A percentile compares a stretch with the other conserved stretches of the same genome.
Evolutionary conservation across 2,888 invertebrate genomes (phyloP).

Genomic region (Dryococelus australis): DNA sequence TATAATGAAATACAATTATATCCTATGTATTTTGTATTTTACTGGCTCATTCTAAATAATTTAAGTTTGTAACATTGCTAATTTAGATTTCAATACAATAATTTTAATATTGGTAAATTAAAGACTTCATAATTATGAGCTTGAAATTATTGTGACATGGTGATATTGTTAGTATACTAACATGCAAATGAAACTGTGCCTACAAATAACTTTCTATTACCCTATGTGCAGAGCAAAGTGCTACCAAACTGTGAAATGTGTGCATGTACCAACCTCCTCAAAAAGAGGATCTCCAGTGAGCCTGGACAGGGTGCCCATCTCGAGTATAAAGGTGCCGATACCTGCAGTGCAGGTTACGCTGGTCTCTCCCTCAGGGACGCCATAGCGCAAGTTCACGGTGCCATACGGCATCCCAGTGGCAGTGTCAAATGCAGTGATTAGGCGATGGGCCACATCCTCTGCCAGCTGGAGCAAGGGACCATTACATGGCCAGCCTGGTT

Average conservation of each 20-base stretch:
- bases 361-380: slow-evolving; percentile 94
- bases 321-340: slow-evolving; percentile 95
- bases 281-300: slow-evolving; percentile 94
- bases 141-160: no score
- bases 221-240: neutral
- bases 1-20: no score
- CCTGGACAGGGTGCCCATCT: slow-evolving; percentile 93
- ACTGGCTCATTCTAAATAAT: no score
- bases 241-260: neutral
- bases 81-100: no score
- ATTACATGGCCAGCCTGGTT: slow-evolving; percentile 97
- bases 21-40: no score
- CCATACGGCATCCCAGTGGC: slow-evolving; percentile 98
- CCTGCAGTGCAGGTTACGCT: slow-evolving; percentile 98
- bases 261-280: slow-evolving; percentile 73
- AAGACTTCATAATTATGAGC: no score
- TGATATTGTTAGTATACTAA: neutral
- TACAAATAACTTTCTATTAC: neutral
- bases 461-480: slow-evolving; percentile 93
- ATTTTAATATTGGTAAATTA: no score
- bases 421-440: slow-evolving; percentile 90
- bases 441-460: slow-evolving; percentile 90
- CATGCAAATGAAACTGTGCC: neutral
- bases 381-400: slow-evolving; percentile 89
- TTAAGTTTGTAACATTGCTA: no score